Conservation (phyloP, 2,888 invertebrate genomes). For the Cyclophora albipunctata region DNA sequence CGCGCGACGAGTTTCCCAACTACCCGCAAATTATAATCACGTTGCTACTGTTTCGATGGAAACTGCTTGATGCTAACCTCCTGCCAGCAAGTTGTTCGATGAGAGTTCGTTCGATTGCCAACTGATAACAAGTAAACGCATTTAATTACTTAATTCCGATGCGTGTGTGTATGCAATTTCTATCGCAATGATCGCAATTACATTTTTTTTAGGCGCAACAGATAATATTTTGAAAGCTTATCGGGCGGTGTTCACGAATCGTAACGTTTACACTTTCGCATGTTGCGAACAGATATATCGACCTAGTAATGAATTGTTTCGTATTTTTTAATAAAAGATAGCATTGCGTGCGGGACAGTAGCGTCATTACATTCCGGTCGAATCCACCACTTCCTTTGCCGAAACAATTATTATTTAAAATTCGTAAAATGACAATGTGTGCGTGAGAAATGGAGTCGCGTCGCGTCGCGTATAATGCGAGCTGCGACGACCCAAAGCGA, state of each 20-base stretch:
- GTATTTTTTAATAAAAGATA: conserved; percentile 19
- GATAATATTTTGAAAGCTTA: conserved; percentile 65
- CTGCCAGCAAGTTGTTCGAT: conserved; percentile 36
- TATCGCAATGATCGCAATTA: conserved; percentile 61
- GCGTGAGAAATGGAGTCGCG: conserved; percentile 46
- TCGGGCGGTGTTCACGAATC: conserved; percentile 54
- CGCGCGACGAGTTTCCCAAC: conserved; percentile 58
- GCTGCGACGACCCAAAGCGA: no score
- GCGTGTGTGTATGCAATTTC: conserved; percentile 66
- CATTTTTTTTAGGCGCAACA: conserved; percentile 38
- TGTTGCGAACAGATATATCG: conserved; percentile 31
- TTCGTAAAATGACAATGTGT: conserved; percentile 37
- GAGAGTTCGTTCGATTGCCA: conserved; percentile 59
- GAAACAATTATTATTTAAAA: conserved; percentile 45
- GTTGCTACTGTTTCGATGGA: conserved; percentile 42
- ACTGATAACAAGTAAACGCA: conserved; percentile 53
- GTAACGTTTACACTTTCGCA: conserved; percentile 58
- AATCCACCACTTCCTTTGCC: conserved; percentile 62
- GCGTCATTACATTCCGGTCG: conserved; percentile 45
- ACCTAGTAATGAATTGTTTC: conserved; percentile 28
- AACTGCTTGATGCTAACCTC: not conserved
- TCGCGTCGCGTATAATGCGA: conserved; percentile 23
- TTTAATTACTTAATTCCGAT: conserved; percentile 70
- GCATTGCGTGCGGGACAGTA: conserved; percentile 41
- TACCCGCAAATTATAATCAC: conserved; percentile 56